A percentile compares a stretch with the other conserved stretches of the same genome.
phyloP scores from a whole-genome alignment of 2,113 vertebrate species.

The Oostethus manadensis region DNA sequence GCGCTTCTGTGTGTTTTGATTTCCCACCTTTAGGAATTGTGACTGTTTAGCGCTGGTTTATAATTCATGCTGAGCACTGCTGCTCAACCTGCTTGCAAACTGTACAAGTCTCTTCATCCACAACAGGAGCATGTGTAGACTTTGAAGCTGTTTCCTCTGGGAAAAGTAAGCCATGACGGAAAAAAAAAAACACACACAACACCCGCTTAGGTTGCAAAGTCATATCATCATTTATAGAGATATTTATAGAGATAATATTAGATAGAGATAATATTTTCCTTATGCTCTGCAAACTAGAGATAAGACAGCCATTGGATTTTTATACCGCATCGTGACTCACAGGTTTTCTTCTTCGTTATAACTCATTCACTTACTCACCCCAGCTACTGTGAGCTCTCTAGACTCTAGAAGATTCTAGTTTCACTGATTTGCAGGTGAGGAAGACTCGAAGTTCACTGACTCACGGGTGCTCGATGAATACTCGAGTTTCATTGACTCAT shows the following conservation, averaged over 20 bases:
- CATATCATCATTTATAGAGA: constrained; percentile 35
- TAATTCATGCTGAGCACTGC: constrained; percentile 1
- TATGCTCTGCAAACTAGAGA: no score
- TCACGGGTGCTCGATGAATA: no score
- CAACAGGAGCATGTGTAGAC: constrained; percentile 18
- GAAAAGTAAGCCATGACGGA: constrained; percentile 45
- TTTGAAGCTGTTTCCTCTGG: constrained; percentile 36
- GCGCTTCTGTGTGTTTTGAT: constrained; percentile 2
- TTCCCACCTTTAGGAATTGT: constrained; percentile 1
- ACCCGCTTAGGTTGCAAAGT: constrained; percentile 38
- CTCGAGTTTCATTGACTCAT: no score
- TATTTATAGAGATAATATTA: no score
- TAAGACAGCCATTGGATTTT: no score
- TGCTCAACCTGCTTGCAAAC: background rate
- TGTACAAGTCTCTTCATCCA: background rate
- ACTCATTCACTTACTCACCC: no score
- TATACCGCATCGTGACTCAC: no score
- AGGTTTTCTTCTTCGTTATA: no score
- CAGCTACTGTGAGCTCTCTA: no score
- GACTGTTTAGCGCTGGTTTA: background rate
- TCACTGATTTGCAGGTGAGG: no score
- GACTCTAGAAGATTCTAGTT: no score
- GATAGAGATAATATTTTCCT: constrained; percentile 19
- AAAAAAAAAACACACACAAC: constrained; percentile 49
- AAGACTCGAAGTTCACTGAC: no score